Evolutionary conservation across 2,113 vertebrate species (phyloP).

Genomic region (Mixornis gularis): DNA sequence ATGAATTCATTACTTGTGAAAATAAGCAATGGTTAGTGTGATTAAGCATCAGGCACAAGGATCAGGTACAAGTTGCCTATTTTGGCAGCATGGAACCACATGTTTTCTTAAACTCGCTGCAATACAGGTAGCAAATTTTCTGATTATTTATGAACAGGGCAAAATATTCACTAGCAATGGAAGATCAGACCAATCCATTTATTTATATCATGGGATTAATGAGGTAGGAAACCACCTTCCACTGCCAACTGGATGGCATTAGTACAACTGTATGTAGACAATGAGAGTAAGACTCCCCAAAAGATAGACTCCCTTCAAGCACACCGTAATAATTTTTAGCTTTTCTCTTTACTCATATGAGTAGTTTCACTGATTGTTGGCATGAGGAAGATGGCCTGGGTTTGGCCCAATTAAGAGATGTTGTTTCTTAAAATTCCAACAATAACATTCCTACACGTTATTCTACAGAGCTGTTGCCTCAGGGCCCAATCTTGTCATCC

Average conservation of each 20-base stretch:
- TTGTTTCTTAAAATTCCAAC: conserved; percentile 39
- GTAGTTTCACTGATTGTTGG: neutral
- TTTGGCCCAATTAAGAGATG: conserved; percentile 31
- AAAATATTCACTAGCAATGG: neutral
- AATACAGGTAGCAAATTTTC: neutral
- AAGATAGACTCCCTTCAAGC: neutral
- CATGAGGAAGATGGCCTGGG: neutral
- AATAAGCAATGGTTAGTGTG: neutral
- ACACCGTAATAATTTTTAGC: neutral
- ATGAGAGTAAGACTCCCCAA: neutral
- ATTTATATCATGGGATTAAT: neutral
- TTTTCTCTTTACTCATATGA: neutral
- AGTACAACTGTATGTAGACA: neutral
- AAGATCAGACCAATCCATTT: neutral
- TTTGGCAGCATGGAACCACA: neutral
- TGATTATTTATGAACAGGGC: neutral
- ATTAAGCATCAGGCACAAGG: neutral
- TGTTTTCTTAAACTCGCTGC: neutral
- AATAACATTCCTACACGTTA: conserved; percentile 46
- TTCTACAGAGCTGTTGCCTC: conserved; percentile 54
- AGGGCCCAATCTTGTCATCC: conserved; percentile 62
- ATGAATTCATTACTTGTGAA: neutral
- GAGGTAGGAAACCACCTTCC: neutral
- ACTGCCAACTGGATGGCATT: neutral
- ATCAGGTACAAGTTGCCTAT: neutral